Percentiles rank a stretch among this genome's conserved stretches.
phyloP scores from a whole-genome alignment of 2,113 vertebrate species.

The Numenius arquata region DNA sequence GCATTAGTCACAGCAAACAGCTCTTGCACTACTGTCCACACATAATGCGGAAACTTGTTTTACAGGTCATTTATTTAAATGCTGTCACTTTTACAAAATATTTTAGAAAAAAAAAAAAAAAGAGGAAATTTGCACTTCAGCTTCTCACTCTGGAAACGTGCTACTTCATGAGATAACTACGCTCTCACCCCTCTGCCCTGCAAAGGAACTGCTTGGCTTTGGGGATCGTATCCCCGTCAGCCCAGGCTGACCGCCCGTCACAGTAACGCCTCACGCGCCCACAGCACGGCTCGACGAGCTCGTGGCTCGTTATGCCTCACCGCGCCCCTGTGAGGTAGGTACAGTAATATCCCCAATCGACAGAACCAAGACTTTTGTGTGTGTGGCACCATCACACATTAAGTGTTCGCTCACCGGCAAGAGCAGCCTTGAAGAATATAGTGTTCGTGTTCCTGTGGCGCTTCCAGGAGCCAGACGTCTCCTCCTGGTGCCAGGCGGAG shows the following conservation, averaged over 20 bases:
- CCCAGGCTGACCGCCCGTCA: neutral
- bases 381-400: neutral
- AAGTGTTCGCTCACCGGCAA: neutral
- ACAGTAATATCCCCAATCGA: conserved; percentile 47
- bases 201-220: conserved; percentile 2
- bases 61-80: conserved; percentile 66
- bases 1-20: neutral
- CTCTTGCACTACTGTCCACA: neutral
- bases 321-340: conserved; percentile 62
- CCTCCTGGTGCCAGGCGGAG: neutral
- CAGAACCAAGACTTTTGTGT: conserved; percentile 14
- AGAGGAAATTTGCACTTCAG: conserved; percentile 59
- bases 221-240: neutral
- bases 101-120: conserved; percentile 41
- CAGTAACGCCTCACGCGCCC: neutral
- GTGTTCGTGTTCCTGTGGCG: neutral
- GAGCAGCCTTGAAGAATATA: neutral
- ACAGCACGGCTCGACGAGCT: neutral
- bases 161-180: conserved; percentile 47
- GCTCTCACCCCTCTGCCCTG: conserved; percentile 18
- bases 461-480: neutral
- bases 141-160: conserved; percentile 42
- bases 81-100: conserved; percentile 65
- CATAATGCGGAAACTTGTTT: conserved; percentile 28
- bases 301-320: conserved; percentile 30